Evolutionary conservation across 2,113 vertebrate genomes (phyloP), one percentile per base, ranked within the genome.

Genomic region (Ariopsis seemanni): DNA sequence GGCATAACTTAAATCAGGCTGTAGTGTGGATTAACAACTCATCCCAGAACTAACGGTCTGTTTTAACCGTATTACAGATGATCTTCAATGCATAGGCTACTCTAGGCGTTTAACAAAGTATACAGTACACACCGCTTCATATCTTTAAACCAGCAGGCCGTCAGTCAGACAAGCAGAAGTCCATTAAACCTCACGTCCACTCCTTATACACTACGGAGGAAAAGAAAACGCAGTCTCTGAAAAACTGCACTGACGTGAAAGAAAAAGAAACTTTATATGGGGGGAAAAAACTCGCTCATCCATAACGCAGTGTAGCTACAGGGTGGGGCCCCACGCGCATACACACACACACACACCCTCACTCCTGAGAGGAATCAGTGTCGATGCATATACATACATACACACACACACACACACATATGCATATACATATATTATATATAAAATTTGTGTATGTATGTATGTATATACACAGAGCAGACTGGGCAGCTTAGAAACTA

Each of bases 291-390:
- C 89, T 92, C 93, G 90, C 90, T 92, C 92, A 92, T 94, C 91
- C 91, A 94, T 93, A 93, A 91, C 93, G 92, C 93, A 93, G 91
- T 93, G 90, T 90, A 42, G 42, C 42, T 42, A 92, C 93, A 95
- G 95, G 95, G 95, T 96, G 95, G 94, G 95, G 95, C 94, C 92
- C 93, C 91, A 74, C 93, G 74, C 63, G 7, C 53, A 5, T 15
- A 5, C 58, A 5, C 58, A 93, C 95, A 95, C 95, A 92, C 22
- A 91, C 90, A 89, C 91, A 89, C 89, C 88, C 90, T 89, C 88
- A 90, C 78, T 88, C 90, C 90, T 93, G 58, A 82, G 34, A 87
- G 88, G 90, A 93, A 79, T 93, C 92, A 87, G 91, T 91, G 91
- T 83, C 92, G 81, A 90, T 80, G 81, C 63, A 15, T 11, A 42